These are phyloP conservation scores for Pithys albifrons DNA, from an alignment of 2,113 vertebrate genomes.

Conservation along the genomic window DNA sequence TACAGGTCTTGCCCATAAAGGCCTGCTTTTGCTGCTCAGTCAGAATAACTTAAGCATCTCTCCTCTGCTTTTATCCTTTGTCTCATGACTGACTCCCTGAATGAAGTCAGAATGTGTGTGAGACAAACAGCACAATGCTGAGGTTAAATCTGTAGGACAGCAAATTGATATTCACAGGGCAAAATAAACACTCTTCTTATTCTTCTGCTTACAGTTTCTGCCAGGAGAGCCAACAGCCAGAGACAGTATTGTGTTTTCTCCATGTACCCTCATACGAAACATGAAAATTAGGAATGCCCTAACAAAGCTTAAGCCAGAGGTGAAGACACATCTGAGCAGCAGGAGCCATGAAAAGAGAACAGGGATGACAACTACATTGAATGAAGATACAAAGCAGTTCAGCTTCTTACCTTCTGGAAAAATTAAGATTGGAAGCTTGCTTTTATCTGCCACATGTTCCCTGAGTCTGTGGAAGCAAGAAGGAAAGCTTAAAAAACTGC, in stretches of 20 bases:
- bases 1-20: neutral
- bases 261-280: neutral
- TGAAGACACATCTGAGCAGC: neutral
- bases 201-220: neutral
- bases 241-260: neutral
- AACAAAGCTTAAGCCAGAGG: neutral
- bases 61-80: neutral
- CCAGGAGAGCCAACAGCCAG: neutral
- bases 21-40: neutral
- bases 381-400: neutral
- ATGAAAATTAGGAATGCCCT: neutral
- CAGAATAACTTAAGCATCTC: neutral
- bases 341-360: neutral
- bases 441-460: conserved; percentile 87
- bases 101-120: neutral
- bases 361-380: neutral
- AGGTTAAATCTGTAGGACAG: neutral
- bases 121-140: neutral
- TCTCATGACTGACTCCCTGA: neutral
- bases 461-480: conserved; percentile 79
- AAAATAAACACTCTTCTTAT: neutral
- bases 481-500: neutral
- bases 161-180: neutral
- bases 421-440: conserved; percentile 93
- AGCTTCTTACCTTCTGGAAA: conserved; percentile 92